Evolutionary conservation across 2,797 vertebrate genomes (phyloP).

Genomic region (Halcyon chelicuti): DNA sequence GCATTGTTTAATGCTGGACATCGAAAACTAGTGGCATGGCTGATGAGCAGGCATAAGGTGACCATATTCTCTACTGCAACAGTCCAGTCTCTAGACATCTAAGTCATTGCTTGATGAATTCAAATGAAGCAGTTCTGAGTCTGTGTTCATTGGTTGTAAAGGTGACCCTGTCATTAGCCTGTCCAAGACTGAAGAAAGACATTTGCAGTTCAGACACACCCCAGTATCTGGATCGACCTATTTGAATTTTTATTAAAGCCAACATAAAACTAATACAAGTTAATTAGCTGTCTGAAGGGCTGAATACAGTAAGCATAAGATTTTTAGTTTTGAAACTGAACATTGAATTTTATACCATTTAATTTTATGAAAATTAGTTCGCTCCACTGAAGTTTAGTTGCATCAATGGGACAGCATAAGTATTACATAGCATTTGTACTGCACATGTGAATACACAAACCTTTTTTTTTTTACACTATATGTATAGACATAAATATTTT

Average conservation of each 20-base stretch:
- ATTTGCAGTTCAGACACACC: not conserved
- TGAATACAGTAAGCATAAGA: not conserved
- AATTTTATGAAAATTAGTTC: not conserved
- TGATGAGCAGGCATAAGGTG: not conserved
- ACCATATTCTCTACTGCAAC: not conserved
- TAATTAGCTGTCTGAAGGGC: not conserved
- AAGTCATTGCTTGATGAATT: not conserved
- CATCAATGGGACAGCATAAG: not conserved
- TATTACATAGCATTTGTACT: not conserved
- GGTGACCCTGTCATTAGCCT: not conserved
- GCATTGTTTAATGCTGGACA: not conserved
- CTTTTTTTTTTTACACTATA: not conserved
- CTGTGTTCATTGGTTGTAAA: not conserved
- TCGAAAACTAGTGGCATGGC: not conserved
- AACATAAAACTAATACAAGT: not conserved
- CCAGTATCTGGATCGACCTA: not conserved
- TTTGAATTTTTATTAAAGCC: not conserved
- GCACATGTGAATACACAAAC: not conserved
- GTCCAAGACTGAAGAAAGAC: not conserved
- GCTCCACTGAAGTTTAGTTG: not conserved
- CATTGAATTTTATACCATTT: not conserved
- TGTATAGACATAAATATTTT: not conserved
- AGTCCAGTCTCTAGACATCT: not conserved
- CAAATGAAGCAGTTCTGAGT: not conserved
- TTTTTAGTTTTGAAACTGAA: not conserved